These are phyloP conservation scores for Scalopus aquaticus DNA, from an alignment of 2,113 vertebrate species.

Conservation along the genomic window DNA sequence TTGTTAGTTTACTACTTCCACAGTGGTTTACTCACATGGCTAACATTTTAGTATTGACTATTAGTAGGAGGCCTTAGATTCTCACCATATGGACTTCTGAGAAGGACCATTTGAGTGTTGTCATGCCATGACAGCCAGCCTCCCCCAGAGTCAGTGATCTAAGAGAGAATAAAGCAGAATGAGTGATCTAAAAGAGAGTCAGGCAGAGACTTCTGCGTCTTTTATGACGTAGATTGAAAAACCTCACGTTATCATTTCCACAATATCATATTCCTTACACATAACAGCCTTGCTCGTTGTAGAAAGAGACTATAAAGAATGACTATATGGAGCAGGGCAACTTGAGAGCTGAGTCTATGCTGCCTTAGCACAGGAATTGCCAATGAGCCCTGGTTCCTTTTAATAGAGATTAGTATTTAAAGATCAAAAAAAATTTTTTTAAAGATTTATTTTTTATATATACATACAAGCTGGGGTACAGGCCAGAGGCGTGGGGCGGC, in stretches of 20 bases:
- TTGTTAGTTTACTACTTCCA: not conserved
- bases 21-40: not conserved
- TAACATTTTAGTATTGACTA: not conserved
- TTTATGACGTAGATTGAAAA: not conserved
- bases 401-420: not conserved
- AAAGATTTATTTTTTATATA: too few relatives aligned
- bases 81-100: not conserved
- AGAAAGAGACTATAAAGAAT: not conserved
- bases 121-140: not conserved
- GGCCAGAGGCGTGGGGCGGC: too few relatives aligned
- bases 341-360: not conserved
- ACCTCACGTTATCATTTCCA: not conserved
- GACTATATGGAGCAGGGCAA: not conserved
- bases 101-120: not conserved
- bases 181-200: not conserved
- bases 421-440: too few relatives aligned
- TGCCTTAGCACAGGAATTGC: not conserved
- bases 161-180: not conserved
- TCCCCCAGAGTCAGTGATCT: not conserved
- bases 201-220: not conserved
- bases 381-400: not conserved
- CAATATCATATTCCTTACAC: not conserved
- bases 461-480: too few relatives aligned
- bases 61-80: not conserved
- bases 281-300: not conserved